phyloP scores from a whole-genome alignment of 2,888 invertebrate species.

The Scrobipalpa costella region DNA sequence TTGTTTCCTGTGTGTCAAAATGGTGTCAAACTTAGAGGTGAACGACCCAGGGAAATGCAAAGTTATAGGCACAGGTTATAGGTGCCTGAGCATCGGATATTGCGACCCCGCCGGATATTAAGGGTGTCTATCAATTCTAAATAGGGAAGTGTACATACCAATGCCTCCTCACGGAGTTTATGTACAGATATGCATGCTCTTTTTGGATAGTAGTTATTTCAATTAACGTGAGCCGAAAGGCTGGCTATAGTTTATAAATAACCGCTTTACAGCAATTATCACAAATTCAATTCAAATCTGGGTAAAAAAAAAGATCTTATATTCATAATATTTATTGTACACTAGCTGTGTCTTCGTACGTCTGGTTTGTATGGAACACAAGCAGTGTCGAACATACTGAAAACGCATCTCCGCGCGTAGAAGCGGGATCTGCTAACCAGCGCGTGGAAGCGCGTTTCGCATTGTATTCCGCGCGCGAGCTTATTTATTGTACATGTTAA shows the following conservation, averaged over 20 bases:
- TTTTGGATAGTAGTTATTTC: neutral
- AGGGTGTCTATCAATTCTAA: slow-evolving; percentile 1
- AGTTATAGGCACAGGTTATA: too few species aligned
- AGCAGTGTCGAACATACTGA: too few species aligned
- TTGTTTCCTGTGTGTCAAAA: neutral
- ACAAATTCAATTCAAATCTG: too few species aligned
- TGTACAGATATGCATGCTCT: neutral
- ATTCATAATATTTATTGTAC: neutral
- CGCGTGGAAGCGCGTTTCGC: too few species aligned
- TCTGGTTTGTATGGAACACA: too few species aligned
- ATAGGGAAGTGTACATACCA: neutral
- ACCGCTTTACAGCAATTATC: too few species aligned
- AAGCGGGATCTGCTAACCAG: too few species aligned
- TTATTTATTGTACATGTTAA: too few species aligned
- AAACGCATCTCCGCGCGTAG: too few species aligned
- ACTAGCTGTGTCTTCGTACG: too few species aligned
- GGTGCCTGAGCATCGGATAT: slow-evolving; percentile 6
- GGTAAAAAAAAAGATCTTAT: neutral
- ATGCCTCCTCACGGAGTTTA: neutral
- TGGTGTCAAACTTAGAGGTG: neutral
- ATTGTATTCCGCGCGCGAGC: too few species aligned
- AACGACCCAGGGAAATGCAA: neutral
- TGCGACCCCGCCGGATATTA: slow-evolving; percentile 4
- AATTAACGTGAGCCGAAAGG: too few species aligned
- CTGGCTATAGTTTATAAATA: neutral